Base-by-base conservation (phyloP, 2,113 vertebrate genomes). In the Malaclemys terrapin region DNA sequence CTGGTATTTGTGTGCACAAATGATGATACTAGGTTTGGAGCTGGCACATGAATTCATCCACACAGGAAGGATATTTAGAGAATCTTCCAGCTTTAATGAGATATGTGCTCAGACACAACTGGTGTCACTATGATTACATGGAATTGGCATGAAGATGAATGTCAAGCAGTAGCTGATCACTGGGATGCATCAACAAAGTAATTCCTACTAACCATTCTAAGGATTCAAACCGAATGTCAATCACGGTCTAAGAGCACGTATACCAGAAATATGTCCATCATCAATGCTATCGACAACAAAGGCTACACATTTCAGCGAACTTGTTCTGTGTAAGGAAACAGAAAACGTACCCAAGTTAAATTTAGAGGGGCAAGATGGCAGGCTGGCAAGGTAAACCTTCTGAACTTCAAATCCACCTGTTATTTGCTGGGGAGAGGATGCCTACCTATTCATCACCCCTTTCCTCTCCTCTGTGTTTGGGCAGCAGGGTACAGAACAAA, bases 11-110 rank as follows among this genome's bases (percentile, higher is more conserved):
- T 84, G 90, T 88, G 38, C 69, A 82, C 84, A 97, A 94, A 95
- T 95, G 89, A 86, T 62, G 42, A 82, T 94, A 89, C 90, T 88
- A 95, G 47, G 69, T 75, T 53, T 50, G 29, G 27, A 95, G 94
- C 92, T 91, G 94, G n/a, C 84, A 69, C 86, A 93, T 89, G 89
- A 89, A 93, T 92, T 88, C 96, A 91, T 95, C 93, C 80, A 93
- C 27, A 80, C 82, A 84, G 57, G 50, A 94, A 81, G 93, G 59
- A 85, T 57, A 65, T 92, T 80, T 54, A 84, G 76, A 79, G 65
- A 94, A 89, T 85, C 45, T 87, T 89, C 59, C 25, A 20, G 62
- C 87, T 87, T 94, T 76, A 88, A 24, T 22, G 84, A 96, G 72
- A 65, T 5, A 2, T 80, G 47, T 62, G 83, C 52, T 47, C 79